phyloP scores from a whole-genome alignment of 2,797 vertebrate species.

The Morelia viridis region DNA sequence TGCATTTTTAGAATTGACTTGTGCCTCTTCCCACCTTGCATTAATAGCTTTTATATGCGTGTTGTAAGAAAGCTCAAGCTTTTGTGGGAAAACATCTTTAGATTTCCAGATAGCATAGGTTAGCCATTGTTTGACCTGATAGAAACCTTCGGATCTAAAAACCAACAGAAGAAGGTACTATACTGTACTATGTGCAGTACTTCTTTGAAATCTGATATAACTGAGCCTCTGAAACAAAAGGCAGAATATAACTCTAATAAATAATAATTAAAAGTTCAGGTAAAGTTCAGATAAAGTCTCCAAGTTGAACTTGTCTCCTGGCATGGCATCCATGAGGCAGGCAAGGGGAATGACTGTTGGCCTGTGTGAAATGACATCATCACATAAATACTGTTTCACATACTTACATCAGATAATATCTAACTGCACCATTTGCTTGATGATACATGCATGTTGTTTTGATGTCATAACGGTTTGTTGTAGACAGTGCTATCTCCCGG shows the following conservation, averaged over 20 bases:
- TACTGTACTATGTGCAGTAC: background rate
- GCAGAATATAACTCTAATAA: background rate
- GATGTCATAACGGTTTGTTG: background rate
- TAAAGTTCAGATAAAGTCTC: background rate
- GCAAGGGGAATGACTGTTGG: background rate
- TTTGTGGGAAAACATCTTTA: rapidly evolving
- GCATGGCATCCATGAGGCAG: background rate
- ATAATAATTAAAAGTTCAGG: background rate
- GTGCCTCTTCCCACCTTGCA: background rate
- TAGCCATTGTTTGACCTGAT: background rate
- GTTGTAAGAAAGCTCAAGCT: background rate
- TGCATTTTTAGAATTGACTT: background rate
- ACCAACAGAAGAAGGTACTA: background rate
- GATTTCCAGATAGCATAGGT: background rate
- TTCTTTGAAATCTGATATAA: background rate
- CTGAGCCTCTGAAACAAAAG: background rate
- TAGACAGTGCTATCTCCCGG: background rate
- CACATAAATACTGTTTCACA: background rate
- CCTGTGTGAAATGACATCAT: background rate
- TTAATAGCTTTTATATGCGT: background rate
- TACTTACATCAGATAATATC: background rate
- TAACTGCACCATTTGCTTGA: background rate
- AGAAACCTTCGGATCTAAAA: background rate
- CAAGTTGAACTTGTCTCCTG: background rate
- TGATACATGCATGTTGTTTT: background rate